A percentile compares a stretch with the other conserved stretches of the same genome.
Evolutionary conservation across 1,140 invertebrate genomes (phyloP).

Genomic region (Solenopsis fugax): DNA sequence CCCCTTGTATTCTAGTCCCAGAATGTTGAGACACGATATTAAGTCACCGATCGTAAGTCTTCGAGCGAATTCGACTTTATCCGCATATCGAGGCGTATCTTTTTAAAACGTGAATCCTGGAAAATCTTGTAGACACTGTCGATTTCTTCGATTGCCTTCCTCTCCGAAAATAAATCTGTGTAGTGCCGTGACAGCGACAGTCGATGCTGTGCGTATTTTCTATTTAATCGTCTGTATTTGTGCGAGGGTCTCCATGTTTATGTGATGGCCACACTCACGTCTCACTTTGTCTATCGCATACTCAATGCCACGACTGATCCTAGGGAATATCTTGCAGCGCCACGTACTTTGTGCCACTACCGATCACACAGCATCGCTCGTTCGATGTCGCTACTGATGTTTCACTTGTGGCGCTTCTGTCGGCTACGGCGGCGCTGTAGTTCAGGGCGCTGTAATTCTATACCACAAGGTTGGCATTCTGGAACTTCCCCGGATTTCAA

Average conservation of each 20-base stretch:
- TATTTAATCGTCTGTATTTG: neutral
- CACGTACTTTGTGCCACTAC: too few relatives aligned
- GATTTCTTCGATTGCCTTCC: neutral
- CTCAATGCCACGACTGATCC: too few relatives aligned
- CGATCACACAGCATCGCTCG: too few relatives aligned
- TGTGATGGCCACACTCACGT: too few relatives aligned
- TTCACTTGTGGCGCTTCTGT: too few relatives aligned
- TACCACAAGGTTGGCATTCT: too few relatives aligned
- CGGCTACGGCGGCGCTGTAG: too few relatives aligned
- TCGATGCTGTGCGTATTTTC: constrained; percentile 4
- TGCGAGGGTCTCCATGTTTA: constrained; percentile 20
- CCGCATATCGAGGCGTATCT: neutral
- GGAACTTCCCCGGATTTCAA: too few relatives aligned
- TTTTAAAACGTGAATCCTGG: neutral
- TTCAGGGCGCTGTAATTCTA: too few relatives aligned
- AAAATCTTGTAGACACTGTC: constrained; percentile 24
- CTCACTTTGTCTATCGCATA: too few relatives aligned
- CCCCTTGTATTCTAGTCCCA: constrained; percentile 25
- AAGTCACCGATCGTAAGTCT: neutral
- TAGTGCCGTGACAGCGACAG: neutral
- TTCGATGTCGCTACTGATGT: too few relatives aligned
- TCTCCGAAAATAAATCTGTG: constrained; percentile 20
- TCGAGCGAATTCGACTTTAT: neutral
- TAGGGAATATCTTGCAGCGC: too few relatives aligned
- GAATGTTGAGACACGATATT: constrained; percentile 28